Evolutionary conservation across 2,888 invertebrate species (phyloP).

Genomic region (Phengaris arion): DNA sequence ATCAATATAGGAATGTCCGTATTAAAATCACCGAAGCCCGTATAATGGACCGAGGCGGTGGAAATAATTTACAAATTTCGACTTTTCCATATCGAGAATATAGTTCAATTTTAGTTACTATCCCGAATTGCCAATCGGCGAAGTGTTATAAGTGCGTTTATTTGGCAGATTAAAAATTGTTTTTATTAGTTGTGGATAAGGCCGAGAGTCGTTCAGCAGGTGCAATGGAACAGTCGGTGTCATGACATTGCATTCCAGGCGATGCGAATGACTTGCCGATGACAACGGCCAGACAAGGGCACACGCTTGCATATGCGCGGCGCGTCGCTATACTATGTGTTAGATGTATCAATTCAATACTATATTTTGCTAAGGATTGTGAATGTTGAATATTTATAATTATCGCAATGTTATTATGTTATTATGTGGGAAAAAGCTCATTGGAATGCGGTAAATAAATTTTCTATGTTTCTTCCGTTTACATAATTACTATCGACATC

Average conservation of each 20-base stretch:
- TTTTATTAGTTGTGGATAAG: slow-evolving; percentile 33
- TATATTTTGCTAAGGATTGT: slow-evolving; percentile 23
- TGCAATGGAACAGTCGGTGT: slow-evolving; percentile 52
- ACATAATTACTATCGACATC: neutral
- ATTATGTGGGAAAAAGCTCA: slow-evolving; percentile 24
- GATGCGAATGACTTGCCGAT: slow-evolving; percentile 72
- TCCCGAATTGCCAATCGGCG: neutral
- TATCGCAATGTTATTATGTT: slow-evolving; percentile 25
- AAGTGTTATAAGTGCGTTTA: slow-evolving; percentile 41
- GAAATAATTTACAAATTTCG: slow-evolving; percentile 52
- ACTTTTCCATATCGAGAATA: slow-evolving; percentile 44
- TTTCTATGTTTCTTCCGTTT: neutral
- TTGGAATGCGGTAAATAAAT: slow-evolving; percentile 19
- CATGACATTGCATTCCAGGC: slow-evolving; percentile 74
- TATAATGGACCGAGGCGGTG: slow-evolving; percentile 61
- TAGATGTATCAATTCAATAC: slow-evolving; percentile 19
- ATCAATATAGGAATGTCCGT: slow-evolving; percentile 42
- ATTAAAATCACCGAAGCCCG: slow-evolving; percentile 52
- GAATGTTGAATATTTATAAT: slow-evolving; percentile 29
- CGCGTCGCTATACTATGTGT: slow-evolving; percentile 42
- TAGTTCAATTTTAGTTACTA: slow-evolving; percentile 52
- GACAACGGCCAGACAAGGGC: slow-evolving; percentile 78
- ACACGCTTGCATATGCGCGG: slow-evolving; percentile 57
- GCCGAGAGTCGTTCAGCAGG: slow-evolving; percentile 40
- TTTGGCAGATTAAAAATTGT: slow-evolving; percentile 30